phyloP scores from a whole-genome alignment of 2,113 vertebrate genomes.

The Pyxicephalus adspersus region DNA sequence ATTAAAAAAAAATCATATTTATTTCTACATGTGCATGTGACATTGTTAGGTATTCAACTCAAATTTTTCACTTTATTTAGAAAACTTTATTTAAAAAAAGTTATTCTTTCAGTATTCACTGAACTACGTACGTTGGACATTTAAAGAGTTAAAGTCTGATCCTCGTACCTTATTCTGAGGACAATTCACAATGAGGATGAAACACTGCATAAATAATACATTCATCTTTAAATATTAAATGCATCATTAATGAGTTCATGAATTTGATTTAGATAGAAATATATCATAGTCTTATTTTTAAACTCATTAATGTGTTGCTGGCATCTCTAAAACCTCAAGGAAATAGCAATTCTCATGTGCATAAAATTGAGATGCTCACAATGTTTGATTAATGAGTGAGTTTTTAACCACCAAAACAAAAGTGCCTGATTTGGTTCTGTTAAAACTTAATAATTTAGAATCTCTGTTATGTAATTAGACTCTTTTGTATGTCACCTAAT shows the following conservation, averaged over 20 bases:
- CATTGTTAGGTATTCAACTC: too few species aligned
- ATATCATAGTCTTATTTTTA: slow-evolving; percentile 48
- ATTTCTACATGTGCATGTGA: too few species aligned
- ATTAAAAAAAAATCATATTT: too few species aligned
- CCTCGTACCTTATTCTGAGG: slow-evolving; percentile 14
- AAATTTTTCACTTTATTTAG: too few species aligned
- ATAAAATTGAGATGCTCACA: slow-evolving; percentile 12
- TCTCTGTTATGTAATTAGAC: slow-evolving; percentile 22
- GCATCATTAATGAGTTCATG: slow-evolving; percentile 51
- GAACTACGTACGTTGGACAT: neutral
- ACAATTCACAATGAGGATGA: slow-evolving; percentile 42
- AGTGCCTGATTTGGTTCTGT: slow-evolving; percentile 7
- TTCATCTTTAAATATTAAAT: slow-evolving; percentile 51
- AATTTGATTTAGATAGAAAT: slow-evolving; percentile 42
- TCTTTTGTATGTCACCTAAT: slow-evolving; percentile 23
- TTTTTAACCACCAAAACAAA: slow-evolving; percentile 35
- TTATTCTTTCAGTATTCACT: too few species aligned
- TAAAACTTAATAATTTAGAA: slow-evolving; percentile 25
- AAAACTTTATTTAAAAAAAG: too few species aligned
- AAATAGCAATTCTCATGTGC: slow-evolving; percentile 35
- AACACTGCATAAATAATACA: slow-evolving; percentile 40
- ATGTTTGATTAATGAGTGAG: slow-evolving; percentile 43
- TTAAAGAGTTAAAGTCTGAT: slow-evolving; percentile 11
- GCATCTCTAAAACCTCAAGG: slow-evolving; percentile 39
- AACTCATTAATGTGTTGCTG: slow-evolving; percentile 52